These are phyloP conservation scores for Ferrisia virgata DNA, from an alignment of 2,888 invertebrate genomes.

Conservation along the genomic window DNA sequence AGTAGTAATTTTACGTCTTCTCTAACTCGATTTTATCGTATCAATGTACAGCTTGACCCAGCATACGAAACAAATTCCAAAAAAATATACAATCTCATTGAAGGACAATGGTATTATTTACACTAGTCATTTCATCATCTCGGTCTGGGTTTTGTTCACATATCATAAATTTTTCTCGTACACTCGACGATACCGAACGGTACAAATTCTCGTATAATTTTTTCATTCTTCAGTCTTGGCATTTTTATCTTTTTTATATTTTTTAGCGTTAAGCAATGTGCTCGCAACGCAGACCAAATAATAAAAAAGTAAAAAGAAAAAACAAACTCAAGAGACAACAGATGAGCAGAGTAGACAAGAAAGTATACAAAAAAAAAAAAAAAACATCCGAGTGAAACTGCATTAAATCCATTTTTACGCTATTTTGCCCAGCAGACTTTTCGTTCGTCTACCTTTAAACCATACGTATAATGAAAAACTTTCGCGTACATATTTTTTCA, in stretches of 20 bases:
- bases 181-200: not conserved
- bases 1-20: too few species aligned
- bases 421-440: not conserved
- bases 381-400: not conserved
- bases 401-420: not conserved
- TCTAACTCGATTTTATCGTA: too few species aligned
- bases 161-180: conserved; percentile 2
- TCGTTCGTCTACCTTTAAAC: conserved; percentile 4
- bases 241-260: not conserved
- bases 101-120: not conserved
- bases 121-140: not conserved
- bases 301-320: not conserved
- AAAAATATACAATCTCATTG: not conserved
- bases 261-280: not conserved
- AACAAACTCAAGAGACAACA: not conserved
- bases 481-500: not conserved
- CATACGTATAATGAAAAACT: conserved; percentile 2
- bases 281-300: not conserved
- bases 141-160: not conserved
- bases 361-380: not conserved
- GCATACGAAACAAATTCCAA: too few species aligned
- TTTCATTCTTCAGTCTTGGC: not conserved
- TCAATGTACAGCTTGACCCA: too few species aligned
- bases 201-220: not conserved
- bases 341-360: not conserved